A percentile compares a stretch with the other conserved stretches of the same genome.
phyloP scores from a whole-genome alignment of 2,113 vertebrate species.

The Hemiscyllium ocellatum region DNA sequence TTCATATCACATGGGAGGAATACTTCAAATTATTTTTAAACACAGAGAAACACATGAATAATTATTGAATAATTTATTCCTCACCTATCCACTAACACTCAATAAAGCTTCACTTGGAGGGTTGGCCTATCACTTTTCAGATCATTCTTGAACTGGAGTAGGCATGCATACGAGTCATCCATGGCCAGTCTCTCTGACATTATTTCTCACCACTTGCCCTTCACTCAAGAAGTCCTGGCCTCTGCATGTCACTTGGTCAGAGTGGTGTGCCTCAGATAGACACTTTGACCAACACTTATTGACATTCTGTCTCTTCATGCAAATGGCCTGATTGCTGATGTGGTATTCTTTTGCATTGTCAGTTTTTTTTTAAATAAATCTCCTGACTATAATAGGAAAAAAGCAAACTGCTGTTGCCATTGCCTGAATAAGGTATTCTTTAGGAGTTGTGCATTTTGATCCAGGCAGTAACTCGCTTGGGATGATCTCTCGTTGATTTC shows the following conservation, averaged over 20 bases:
- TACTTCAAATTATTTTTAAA: not conserved
- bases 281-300: not conserved
- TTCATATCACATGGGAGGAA: not conserved
- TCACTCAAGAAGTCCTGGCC: not conserved
- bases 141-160: not conserved
- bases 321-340: not conserved
- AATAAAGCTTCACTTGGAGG: not conserved
- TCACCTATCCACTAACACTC: not conserved
- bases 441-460: not conserved
- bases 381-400: not conserved
- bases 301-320: not conserved
- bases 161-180: not conserved
- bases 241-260: not conserved
- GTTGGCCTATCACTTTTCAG: not conserved
- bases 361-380: not conserved
- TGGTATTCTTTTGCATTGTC: not conserved
- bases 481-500: not conserved
- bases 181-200: not conserved
- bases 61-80: not conserved
- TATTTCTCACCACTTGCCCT: not conserved
- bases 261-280: not conserved
- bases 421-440: not conserved
- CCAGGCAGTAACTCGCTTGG: not conserved
- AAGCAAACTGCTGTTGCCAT: not conserved
- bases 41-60: not conserved